Evolutionary conservation across 1,140 invertebrate species (phyloP).

Genomic region (Apis florea): DNA sequence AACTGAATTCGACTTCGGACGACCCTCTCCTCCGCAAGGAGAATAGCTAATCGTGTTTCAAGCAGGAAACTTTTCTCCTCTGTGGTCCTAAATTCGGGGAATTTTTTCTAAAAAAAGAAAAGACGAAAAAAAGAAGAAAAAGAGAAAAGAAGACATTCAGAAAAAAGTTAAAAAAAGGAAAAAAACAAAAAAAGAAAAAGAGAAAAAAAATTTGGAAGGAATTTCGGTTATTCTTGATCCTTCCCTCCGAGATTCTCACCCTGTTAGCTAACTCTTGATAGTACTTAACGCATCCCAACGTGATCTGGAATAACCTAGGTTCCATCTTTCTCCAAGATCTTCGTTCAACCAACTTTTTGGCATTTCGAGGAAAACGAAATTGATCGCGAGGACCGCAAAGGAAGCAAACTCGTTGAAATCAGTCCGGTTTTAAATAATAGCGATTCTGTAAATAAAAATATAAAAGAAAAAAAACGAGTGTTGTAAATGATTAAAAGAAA

Average conservation of each 20-base stretch:
- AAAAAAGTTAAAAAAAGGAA: neutral
- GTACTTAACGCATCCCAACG: slow-evolving; percentile 2
- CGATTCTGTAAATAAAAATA: neutral
- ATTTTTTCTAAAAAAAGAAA: neutral
- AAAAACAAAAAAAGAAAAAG: neutral
- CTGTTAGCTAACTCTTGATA: neutral
- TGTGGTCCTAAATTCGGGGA: neutral
- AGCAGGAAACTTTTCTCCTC: neutral
- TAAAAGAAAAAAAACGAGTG: neutral
- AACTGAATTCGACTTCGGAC: slow-evolving; percentile 36
- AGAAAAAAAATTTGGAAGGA: no score
- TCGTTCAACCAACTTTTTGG: neutral
- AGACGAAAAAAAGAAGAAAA: neutral
- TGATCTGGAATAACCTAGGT: neutral
- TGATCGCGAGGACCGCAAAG: neutral
- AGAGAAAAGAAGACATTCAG: neutral
- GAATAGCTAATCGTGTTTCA: slow-evolving; percentile 3
- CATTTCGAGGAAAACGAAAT: neutral
- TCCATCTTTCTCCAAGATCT: neutral
- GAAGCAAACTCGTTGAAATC: neutral
- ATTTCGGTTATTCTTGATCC: neutral
- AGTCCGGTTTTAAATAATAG: neutral
- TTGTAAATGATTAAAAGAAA: neutral
- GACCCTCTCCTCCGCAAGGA: slow-evolving; percentile 29
- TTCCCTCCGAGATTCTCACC: neutral